phyloP scores from a whole-genome alignment of 2,797 vertebrate species.

The Pristis pectinata region DNA sequence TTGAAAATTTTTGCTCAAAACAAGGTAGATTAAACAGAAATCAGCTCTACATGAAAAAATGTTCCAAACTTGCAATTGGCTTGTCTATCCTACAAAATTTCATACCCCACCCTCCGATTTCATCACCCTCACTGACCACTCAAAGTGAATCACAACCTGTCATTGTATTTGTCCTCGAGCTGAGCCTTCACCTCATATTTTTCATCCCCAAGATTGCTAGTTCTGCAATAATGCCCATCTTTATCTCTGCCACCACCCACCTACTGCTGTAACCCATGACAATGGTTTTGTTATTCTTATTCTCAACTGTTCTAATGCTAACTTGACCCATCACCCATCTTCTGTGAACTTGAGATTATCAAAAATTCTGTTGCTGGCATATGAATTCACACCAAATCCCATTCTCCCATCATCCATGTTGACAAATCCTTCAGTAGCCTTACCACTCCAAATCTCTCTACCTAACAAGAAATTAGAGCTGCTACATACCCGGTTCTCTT shows the following conservation, averaged over 20 bases:
- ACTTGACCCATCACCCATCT: background rate
- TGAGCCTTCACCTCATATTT: background rate
- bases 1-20: background rate
- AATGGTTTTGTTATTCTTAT: background rate
- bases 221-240: background rate
- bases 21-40: background rate
- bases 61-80: background rate
- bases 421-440: background rate
- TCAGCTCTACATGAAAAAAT: constrained; percentile 20
- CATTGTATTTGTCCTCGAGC: background rate
- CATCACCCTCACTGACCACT: background rate
- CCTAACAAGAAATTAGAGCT: background rate
- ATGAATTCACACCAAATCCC: background rate
- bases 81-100: background rate
- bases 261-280: background rate
- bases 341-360: background rate
- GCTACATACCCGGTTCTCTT: background rate
- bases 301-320: background rate
- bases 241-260: background rate
- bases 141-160: background rate
- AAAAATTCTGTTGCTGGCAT: background rate
- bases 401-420: background rate
- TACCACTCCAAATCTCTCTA: background rate
- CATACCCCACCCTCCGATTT: background rate
- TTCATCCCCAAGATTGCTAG: background rate